Evolutionary conservation across 2,888 invertebrate genomes (phyloP).

Genomic region (Dascillus cervinus): DNA sequence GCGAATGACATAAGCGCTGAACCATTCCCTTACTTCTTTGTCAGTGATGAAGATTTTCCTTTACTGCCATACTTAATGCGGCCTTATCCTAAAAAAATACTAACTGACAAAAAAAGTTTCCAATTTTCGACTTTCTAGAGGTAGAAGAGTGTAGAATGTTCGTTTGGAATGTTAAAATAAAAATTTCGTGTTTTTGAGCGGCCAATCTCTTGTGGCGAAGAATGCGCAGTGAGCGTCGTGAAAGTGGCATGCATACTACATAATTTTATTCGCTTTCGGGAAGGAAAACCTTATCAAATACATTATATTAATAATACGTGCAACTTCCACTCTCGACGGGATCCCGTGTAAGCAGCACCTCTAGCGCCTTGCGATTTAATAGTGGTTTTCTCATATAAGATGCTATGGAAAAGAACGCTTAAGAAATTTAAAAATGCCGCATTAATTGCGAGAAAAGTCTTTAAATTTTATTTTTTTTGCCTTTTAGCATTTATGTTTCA

Average conservation of each 20-base stretch:
- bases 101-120: constrained; percentile 1
- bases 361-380: too few species aligned
- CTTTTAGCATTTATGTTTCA: too few species aligned
- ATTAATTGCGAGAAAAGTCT: too few species aligned
- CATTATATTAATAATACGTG: too few species aligned
- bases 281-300: too few species aligned
- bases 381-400: too few species aligned
- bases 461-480: too few species aligned
- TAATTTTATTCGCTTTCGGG: constrained; percentile 2
- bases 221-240: constrained; percentile 1
- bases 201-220: neutral
- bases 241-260: constrained; percentile 3
- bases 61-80: constrained; percentile 3
- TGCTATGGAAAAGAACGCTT: too few species aligned
- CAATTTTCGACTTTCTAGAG: neutral
- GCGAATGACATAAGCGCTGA: constrained; percentile 1
- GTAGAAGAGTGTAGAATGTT: constrained; percentile 5
- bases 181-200: constrained; percentile 2
- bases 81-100: constrained; percentile 1
- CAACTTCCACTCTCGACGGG: too few species aligned
- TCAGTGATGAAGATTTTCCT: constrained; percentile 6
- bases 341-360: too few species aligned
- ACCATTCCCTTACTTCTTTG: constrained; percentile 6
- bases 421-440: too few species aligned
- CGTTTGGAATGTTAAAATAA: constrained; percentile 4